Evolutionary conservation across 2,797 vertebrate species (phyloP).

Genomic region (Hafferia zeledoni): DNA sequence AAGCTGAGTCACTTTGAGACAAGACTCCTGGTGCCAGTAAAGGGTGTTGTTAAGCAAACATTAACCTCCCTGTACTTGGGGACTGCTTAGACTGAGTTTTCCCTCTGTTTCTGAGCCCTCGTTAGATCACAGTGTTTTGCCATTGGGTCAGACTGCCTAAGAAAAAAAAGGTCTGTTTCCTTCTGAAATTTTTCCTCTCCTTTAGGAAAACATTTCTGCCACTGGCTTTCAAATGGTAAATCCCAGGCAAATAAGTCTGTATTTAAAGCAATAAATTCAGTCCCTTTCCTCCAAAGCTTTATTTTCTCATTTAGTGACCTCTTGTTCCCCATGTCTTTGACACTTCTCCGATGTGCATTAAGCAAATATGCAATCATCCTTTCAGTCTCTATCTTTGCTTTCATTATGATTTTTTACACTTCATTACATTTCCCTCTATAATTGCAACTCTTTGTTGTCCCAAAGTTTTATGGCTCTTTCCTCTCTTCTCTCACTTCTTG

Average conservation of each 20-base stretch:
- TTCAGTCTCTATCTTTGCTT: conserved; percentile 57
- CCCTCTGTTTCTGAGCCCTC: background rate
- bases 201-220: background rate
- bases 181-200: background rate
- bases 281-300: conserved; percentile 45
- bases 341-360: conserved; percentile 54
- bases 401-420: conserved; percentile 71
- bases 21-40: background rate
- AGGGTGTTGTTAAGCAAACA: conserved; percentile 7
- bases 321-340: conserved; percentile 64
- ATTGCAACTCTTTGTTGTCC: conserved; percentile 38
- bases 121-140: background rate
- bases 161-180: background rate
- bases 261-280: conserved; percentile 41
- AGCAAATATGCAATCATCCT: conserved; percentile 63
- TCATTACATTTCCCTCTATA: conserved; percentile 56
- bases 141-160: background rate
- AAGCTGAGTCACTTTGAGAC: conserved; percentile 12
- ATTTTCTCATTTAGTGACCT: conserved; percentile 66
- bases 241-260: conserved; percentile 21
- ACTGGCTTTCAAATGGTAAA: background rate
- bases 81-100: background rate
- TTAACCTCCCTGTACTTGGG: fast-evolving
- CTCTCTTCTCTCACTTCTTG: conserved; percentile 47
- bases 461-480: conserved; percentile 65